Base-by-base conservation (phyloP, 2,888 invertebrate genomes). In the Mamestra brassicae region DNA sequence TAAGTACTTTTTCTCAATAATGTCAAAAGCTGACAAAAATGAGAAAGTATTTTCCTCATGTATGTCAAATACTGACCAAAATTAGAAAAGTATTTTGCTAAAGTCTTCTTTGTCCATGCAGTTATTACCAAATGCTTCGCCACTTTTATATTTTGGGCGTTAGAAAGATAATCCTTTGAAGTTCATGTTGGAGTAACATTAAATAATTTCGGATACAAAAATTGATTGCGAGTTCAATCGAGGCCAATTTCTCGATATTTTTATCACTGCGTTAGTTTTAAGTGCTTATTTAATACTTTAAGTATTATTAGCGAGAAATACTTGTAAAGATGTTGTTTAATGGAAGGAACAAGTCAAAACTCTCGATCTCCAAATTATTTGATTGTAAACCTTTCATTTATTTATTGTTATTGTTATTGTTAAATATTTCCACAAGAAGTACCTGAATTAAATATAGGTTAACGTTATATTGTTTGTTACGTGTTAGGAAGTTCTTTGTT, bases 371-470 rank as follows among this genome's bases (percentile, higher is more conserved):
- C 57, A 67, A 47, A 64, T 81, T 67, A 71, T 79, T 84, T 79
- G 68, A 81, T 67, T 82, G 78, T 69, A 58, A 64, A 68, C 63
- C 75, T 76, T 83, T 74, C 73, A 76, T 68, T 84, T 82, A 87
- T 87, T 87, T 88, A 86, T 87, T 87, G 57, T 84, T 83, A 86
- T 87, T 87, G 57, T 84, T 83, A 76, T 72, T 74, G 78, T 83
- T 86, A 76, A 75, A 61, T 73, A 47, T 78, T 81, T 81, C 54
- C 64, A 83, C 78, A 64, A 76, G 70, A 83, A 76, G 87, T 87
- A 87, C 87, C 86, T 87, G 87, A 87, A 72, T 81, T 82, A 54
- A 26, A 68, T 73, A 38, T 85, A 83, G 66, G 63, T 70, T 86
- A 76, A 62, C 67, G 54, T 74, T 64, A 13, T 83, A 58, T 71